Conservation (phyloP, 2,797 vertebrate species). For the Pitangus sulphuratus region DNA sequence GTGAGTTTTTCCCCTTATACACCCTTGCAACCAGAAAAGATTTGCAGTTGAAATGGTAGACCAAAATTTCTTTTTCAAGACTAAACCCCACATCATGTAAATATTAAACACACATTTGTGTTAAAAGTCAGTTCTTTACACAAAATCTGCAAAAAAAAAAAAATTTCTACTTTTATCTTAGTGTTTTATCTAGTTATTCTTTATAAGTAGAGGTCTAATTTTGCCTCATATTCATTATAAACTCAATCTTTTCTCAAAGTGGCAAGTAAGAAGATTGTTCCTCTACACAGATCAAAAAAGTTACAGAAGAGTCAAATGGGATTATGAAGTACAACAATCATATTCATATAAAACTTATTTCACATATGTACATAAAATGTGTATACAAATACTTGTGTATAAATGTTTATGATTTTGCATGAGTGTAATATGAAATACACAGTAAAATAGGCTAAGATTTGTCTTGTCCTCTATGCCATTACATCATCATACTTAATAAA, state of each 20-base stretch:
- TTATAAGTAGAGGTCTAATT: background rate
- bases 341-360: background rate
- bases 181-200: background rate
- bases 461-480: background rate
- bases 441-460: background rate
- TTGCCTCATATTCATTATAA: background rate
- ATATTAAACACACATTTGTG: background rate
- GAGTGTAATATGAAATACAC: background rate
- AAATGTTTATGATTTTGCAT: background rate
- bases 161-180: background rate
- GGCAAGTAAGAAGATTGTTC: background rate
- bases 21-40: background rate
- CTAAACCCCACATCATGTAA: background rate
- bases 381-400: background rate
- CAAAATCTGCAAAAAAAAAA: background rate
- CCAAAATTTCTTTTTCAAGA: background rate
- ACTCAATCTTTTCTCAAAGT: background rate
- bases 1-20: background rate
- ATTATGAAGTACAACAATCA: background rate
- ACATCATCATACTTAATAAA: background rate
- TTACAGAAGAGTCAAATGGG: background rate
- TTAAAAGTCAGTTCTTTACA: background rate
- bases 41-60: background rate
- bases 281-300: background rate
- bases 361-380: background rate